Base-by-base conservation (phyloP, 2,113 vertebrate genomes). In the Coptodon rendalli region DNA sequence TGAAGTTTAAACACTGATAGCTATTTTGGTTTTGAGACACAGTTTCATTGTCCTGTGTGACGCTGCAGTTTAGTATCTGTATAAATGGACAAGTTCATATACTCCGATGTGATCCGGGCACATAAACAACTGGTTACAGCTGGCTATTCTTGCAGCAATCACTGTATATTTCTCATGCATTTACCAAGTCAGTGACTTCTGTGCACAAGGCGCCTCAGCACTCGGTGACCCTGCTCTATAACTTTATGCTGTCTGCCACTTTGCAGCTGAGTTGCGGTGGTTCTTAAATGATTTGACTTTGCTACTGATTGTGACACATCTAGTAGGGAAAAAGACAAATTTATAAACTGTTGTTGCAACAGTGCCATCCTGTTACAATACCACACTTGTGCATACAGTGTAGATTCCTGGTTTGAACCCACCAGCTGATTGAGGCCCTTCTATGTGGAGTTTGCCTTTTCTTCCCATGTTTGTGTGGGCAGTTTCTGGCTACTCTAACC, bases 301-400 rank as follows among this genome's bases (percentile, higher is more conserved):
- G n/a, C 36, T 40, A 24, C 43, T 0, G 7, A 43, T 24, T 1
- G 12, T 71, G 0, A 40, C 7, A 0, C 1, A 71, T 71, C 36
- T 71, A 6, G 36, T 14, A 71, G 36, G n/a, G 5, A 71, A 71
- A 66, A 68, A 38, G 31, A 68, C 19, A 38, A 3, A 22, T 68
- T 40, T 14, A 24, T 40, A 40, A 38, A 66, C 61, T n/a, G 17
- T 1, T 66, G 61, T 66, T 66, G 61, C 6, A 66, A 66, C 34
- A 38, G 22, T 66, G 61, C 31, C 34, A 38, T 66, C 34, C 34
- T 66, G 34, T 66, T 66, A 0, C 14, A 48, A 16, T 48, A 7
- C 34, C 61, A 66, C 34, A 66, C 10, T 66, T 66, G 34, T 38
- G 19, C 19, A 22, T 66, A 66, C 34, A 66, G 19, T 66, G 34